Conservation (phyloP, 1,140 invertebrate genomes). For the Cotesia typhae region DNA sequence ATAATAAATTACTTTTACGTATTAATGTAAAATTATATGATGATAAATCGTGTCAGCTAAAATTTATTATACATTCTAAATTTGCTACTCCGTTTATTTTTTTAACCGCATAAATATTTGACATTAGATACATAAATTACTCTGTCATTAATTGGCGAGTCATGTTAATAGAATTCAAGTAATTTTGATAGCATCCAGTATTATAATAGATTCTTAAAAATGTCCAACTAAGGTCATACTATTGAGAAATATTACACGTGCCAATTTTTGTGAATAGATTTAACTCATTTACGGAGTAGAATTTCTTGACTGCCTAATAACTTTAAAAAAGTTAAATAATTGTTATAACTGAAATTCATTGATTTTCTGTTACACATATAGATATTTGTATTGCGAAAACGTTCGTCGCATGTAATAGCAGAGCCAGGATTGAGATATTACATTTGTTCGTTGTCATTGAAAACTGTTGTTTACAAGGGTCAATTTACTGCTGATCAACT, state of each 20-base stretch:
- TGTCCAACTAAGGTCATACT: background rate
- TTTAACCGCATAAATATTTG: no score
- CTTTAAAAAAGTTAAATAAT: background rate
- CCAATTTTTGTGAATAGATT: background rate
- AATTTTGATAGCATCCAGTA: background rate
- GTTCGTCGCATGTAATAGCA: conserved; percentile 88
- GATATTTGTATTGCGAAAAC: conserved; percentile 93
- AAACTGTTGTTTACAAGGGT: conserved; percentile 96
- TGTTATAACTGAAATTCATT: background rate
- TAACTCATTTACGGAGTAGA: conserved; percentile 5
- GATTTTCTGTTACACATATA: conserved; percentile 58
- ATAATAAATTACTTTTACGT: no score
- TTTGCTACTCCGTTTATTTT: no score
- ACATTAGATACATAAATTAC: no score
- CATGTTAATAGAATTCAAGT: no score
- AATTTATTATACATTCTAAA: no score
- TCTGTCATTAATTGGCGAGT: no score
- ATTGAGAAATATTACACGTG: background rate
- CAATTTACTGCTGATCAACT: conserved; percentile 95
- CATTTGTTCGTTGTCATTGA: conserved; percentile 92
- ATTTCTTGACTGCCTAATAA: background rate
- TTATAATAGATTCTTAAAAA: conserved; percentile 15
- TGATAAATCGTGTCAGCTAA: no score
- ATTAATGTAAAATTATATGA: no score
- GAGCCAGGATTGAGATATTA: conserved; percentile 89